Evolutionary conservation across 1,140 invertebrate species (phyloP).

Genomic region (Brachionus paranguensis): DNA sequence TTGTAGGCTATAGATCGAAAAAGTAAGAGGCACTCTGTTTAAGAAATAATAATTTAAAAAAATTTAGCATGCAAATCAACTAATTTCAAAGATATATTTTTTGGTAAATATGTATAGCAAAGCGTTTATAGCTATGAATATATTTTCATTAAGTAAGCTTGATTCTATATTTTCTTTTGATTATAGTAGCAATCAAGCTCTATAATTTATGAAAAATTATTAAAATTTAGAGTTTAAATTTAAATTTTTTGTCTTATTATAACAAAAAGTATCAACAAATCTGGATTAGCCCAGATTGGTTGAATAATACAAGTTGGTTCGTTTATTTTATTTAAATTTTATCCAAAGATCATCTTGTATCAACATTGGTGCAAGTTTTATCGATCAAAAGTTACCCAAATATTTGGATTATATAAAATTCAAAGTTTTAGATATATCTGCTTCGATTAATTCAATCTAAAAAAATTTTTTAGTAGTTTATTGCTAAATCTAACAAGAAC

Average conservation of each 20-base stretch:
- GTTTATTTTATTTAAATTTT: background rate
- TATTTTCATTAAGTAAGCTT: background rate
- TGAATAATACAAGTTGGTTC: background rate
- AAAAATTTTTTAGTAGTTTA: background rate
- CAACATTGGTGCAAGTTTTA: background rate
- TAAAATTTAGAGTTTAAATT: background rate
- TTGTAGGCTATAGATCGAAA: background rate
- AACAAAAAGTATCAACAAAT: background rate
- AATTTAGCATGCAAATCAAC: slow-evolving; percentile 20
- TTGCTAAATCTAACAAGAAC: background rate
- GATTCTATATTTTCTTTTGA: background rate
- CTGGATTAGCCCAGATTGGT: background rate
- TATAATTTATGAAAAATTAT: slow-evolving; percentile 14
- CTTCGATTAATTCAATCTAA: background rate
- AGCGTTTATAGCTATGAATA: background rate
- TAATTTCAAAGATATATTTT: background rate
- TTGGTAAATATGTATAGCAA: background rate
- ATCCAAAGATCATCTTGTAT: background rate
- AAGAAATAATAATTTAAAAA: background rate
- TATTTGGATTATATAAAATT: background rate
- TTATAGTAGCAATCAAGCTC: background rate
- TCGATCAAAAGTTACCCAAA: background rate
- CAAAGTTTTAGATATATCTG: background rate
- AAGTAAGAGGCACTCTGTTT: background rate
- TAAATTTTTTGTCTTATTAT: background rate